These are phyloP conservation scores for Passer domesticus DNA, from an alignment of 2,113 vertebrate species.

Conservation along the genomic window DNA sequence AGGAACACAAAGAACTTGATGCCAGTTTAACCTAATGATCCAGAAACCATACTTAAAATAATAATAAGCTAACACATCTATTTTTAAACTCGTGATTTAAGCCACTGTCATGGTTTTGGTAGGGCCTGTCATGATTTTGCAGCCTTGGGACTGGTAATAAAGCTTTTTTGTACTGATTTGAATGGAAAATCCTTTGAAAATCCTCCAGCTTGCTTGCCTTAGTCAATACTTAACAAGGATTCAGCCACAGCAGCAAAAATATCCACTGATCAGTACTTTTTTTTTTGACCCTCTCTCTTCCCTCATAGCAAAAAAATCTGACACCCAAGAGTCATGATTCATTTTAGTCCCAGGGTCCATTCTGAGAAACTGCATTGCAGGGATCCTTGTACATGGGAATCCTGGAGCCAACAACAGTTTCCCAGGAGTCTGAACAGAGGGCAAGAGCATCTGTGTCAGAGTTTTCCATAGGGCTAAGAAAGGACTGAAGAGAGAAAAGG, in stretches of 20 bases:
- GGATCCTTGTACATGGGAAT: background rate
- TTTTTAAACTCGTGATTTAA: constrained; percentile 36
- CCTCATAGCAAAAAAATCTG: background rate
- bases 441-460: background rate
- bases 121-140: constrained; percentile 18
- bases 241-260: constrained; percentile 18
- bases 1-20: background rate
- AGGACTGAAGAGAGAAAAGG: background rate
- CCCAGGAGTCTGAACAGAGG: background rate
- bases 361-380: background rate
- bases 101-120: constrained; percentile 39
- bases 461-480: background rate
- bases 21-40: constrained; percentile 36
- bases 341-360: background rate
- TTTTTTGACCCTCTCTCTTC: background rate
- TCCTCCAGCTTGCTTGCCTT: constrained; percentile 4
- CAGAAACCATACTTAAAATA: constrained; percentile 34
- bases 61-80: constrained; percentile 31
- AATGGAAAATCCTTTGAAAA: constrained; percentile 55
- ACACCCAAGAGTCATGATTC: background rate
- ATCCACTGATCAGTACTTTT: background rate
- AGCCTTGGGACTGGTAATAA: background rate
- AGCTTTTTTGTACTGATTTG: constrained; percentile 33
- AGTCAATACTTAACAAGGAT: constrained; percentile 11
- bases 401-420: background rate